Evolutionary conservation across 2,888 invertebrate genomes (phyloP).

Genomic region (Romanomermis culicivorax): DNA sequence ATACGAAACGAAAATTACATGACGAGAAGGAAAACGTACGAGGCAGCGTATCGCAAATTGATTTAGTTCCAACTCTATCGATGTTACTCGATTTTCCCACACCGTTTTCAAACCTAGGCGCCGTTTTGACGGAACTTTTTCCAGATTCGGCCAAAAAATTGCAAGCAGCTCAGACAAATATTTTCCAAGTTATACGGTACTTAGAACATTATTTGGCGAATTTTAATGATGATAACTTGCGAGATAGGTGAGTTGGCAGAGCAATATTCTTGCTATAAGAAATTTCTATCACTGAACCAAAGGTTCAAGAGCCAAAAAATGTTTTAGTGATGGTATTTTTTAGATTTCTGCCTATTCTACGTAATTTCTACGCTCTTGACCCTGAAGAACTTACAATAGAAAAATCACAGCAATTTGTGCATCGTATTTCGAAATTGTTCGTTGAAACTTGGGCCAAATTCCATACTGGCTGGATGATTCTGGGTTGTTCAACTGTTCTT

Average conservation of each 20-base stretch:
- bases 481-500: conserved; percentile 40
- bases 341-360: neutral
- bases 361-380: neutral
- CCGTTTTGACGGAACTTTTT: conserved; percentile 43
- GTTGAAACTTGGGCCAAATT: conserved; percentile 75
- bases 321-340: no score
- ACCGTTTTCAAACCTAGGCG: conserved; percentile 63
- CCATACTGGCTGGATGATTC: conserved; percentile 51
- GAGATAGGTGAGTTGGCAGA: neutral
- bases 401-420: neutral
- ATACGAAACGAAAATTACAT: conserved; percentile 37
- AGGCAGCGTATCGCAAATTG: conserved; percentile 46
- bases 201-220: conserved; percentile 13
- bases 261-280: no score
- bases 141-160: conserved; percentile 2
- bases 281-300: no score
- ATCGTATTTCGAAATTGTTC: conserved; percentile 43
- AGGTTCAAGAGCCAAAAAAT: no score
- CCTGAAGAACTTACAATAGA: conserved; percentile 19
- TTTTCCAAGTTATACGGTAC: conserved; percentile 12
- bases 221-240: neutral
- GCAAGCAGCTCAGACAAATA: neutral
- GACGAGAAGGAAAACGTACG: neutral
- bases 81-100: conserved; percentile 61
- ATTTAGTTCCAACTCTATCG: conserved; percentile 73